phyloP scores from a whole-genome alignment of 2,888 invertebrate species.

The Tridacna gigas region DNA sequence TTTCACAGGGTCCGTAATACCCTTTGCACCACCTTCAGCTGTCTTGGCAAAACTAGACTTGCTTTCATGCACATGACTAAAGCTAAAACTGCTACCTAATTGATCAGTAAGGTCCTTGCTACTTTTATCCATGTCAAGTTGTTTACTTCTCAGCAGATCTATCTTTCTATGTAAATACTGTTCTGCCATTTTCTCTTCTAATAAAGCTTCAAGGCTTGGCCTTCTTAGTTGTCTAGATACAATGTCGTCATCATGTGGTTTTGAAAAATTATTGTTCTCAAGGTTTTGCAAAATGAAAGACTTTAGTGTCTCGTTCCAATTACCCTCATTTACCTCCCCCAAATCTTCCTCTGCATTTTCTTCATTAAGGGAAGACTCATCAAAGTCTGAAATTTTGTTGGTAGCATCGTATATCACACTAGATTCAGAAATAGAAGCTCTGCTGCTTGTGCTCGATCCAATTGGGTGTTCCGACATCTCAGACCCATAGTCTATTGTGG shows the following conservation, averaged over 20 bases:
- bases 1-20: not conserved
- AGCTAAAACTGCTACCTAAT: no score
- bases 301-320: slow-evolving; percentile 52
- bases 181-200: slow-evolving; percentile 55
- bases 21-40: not conserved
- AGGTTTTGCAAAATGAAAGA: slow-evolving; percentile 53
- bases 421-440: not conserved
- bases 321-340: slow-evolving; percentile 16
- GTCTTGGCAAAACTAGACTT: not conserved
- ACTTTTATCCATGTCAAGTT: not conserved
- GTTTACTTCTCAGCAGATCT: slow-evolving; percentile 17
- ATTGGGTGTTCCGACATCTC: slow-evolving; percentile 10
- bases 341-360: not conserved
- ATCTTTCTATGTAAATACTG: slow-evolving; percentile 48
- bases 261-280: not conserved
- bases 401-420: not conserved
- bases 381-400: not conserved
- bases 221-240: not conserved
- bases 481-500: slow-evolving; percentile 12
- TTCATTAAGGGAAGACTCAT: not conserved
- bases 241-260: not conserved
- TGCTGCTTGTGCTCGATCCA: slow-evolving; percentile 4
- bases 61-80: not conserved
- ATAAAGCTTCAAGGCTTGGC: slow-evolving; percentile 32
- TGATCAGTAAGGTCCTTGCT: not conserved